These are phyloP conservation scores for Patella caerulea DNA, from an alignment of 2,888 invertebrate species.

Conservation along the genomic window DNA sequence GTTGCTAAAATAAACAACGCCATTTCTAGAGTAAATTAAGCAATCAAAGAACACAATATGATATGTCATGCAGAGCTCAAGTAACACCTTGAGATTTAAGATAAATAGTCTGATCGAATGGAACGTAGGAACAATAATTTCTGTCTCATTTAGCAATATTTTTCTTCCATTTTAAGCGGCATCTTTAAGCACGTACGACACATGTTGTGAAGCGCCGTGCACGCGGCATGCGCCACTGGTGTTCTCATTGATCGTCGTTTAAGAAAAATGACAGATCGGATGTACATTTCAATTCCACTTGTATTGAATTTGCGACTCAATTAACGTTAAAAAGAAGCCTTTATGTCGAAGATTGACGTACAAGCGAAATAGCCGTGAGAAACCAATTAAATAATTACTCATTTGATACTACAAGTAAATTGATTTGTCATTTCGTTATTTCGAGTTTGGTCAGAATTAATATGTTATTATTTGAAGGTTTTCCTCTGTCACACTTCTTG, in stretches of 20 bases:
- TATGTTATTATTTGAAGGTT: not conserved
- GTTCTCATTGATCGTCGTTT: constrained; percentile 17
- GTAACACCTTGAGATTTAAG: constrained; percentile 20
- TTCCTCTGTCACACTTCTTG: not conserved
- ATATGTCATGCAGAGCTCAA: not conserved
- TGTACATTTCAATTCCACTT: constrained; percentile 25
- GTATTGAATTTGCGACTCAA: constrained; percentile 25
- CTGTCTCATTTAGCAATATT: constrained; percentile 20
- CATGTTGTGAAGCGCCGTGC: constrained; percentile 15
- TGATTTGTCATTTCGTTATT: constrained; percentile 23
- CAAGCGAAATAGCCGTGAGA: constrained; percentile 23
- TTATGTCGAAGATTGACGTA: constrained; percentile 24
- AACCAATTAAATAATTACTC: constrained; percentile 30
- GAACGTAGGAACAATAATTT: constrained; percentile 10
- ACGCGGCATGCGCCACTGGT: constrained; percentile 16
- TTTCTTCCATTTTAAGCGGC: constrained; percentile 24
- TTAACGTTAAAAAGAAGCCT: constrained; percentile 24
- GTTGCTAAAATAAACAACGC: not conserved
- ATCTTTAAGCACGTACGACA: constrained; percentile 13
- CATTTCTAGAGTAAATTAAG: not conserved
- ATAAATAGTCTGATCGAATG: constrained; percentile 18
- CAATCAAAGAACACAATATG: constrained; percentile 8
- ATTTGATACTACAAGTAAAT: constrained; percentile 26
- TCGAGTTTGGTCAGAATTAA: not conserved
- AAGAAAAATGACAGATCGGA: constrained; percentile 20